phyloP scores from a whole-genome alignment of 92 coral and sea anemone species.

The Nematostella vectensis region DNA sequence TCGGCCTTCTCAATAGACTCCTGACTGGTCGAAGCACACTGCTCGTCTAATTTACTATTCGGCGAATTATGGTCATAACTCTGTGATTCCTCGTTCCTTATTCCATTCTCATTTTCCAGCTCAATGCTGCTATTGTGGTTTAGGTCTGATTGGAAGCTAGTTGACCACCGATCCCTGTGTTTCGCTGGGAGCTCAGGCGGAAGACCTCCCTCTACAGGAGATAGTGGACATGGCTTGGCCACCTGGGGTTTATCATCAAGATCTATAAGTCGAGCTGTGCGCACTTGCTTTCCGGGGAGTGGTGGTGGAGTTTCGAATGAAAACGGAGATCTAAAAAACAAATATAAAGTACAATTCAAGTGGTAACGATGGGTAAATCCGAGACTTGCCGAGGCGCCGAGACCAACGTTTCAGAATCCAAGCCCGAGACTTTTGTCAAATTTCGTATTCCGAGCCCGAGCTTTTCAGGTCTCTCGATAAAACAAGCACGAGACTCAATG shows the following conservation, averaged over 20 bases:
- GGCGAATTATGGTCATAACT: neutral
- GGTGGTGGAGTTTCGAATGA: slow-evolving; percentile 33
- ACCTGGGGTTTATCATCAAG: slow-evolving; percentile 10
- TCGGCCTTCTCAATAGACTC: slow-evolving; percentile 8
- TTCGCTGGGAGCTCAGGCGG: slow-evolving; percentile 27
- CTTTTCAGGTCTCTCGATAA: too few species aligned
- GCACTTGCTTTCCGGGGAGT: slow-evolving; percentile 18
- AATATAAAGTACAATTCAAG: too few species aligned
- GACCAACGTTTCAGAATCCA: too few species aligned
- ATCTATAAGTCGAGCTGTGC: slow-evolving; percentile 45
- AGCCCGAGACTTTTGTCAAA: too few species aligned
- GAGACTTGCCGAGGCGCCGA: too few species aligned
- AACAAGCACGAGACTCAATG: too few species aligned
- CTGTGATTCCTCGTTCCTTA: neutral
- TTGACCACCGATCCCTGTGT: neutral
- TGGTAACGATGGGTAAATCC: too few species aligned
- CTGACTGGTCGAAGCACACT: neutral
- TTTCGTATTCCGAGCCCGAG: too few species aligned
- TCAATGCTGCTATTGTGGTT: slow-evolving; percentile 5
- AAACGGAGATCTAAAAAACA: slow-evolving; percentile 3
- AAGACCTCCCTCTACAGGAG: neutral
- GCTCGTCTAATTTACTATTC: neutral
- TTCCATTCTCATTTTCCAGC: slow-evolving; percentile 12
- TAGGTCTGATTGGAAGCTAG: neutral
- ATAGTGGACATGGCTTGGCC: neutral